phyloP scores from a whole-genome alignment of 2,797 vertebrate species.

The Sebastes variabilis region DNA sequence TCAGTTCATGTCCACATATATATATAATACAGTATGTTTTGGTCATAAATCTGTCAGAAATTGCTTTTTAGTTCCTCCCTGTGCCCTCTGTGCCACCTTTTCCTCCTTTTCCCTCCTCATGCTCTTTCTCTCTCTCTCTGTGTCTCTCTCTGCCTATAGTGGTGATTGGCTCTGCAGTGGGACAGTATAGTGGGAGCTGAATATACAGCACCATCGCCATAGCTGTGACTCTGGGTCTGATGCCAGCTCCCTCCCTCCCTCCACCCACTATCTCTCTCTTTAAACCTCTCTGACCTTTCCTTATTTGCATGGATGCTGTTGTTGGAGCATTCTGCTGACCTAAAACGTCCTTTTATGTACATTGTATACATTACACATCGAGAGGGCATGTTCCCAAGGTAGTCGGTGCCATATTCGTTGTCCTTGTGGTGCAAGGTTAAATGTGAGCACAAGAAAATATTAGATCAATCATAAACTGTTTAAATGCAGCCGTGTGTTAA shows the following conservation, averaged over 20 bases:
- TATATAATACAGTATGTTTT: background rate
- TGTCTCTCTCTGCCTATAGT: conserved; percentile 2
- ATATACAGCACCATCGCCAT: conserved; percentile 54
- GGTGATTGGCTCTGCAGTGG: conserved; percentile 47
- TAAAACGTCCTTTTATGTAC: conserved; percentile 38
- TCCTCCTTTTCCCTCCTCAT: background rate
- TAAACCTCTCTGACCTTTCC: conserved; percentile 59
- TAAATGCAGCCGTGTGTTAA: conserved; percentile 10
- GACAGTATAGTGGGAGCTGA: conserved; percentile 35
- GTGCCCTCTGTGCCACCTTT: background rate
- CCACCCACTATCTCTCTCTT: conserved; percentile 17
- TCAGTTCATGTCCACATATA: background rate
- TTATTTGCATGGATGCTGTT: conserved; percentile 64
- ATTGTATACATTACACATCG: conserved; percentile 30
- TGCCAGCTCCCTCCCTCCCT: conserved; percentile 43
- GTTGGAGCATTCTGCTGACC: conserved; percentile 60
- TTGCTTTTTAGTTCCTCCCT: background rate
- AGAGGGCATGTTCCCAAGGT: conserved; percentile 24
- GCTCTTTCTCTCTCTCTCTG: background rate
- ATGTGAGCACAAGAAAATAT: background rate
- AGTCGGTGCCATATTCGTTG: conserved; percentile 6
- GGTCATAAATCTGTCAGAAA: background rate
- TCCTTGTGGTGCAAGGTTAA: conserved; percentile 35
- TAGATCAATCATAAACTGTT: background rate
- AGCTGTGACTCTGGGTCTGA: conserved; percentile 52